phyloP scores from a whole-genome alignment of 2,797 vertebrate genomes.

The Anguilla anguilla region DNA sequence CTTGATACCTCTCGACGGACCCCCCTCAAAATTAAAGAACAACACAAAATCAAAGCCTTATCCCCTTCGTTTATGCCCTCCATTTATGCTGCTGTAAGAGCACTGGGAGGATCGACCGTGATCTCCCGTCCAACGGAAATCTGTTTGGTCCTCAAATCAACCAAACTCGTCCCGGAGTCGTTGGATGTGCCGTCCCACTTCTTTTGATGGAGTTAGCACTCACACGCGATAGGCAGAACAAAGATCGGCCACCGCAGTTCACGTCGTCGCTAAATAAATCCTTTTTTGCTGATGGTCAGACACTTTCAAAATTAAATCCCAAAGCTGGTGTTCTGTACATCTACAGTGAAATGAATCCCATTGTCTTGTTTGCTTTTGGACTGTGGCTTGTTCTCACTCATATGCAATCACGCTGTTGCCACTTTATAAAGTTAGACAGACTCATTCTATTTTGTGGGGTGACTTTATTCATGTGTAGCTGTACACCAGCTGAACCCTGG shows the following conservation, averaged over 20 bases:
- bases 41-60: slow-evolving; percentile 1
- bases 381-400: neutral
- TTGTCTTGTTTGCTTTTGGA: neutral
- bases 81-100: neutral
- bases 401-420: neutral
- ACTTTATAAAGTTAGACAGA: neutral
- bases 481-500: neutral
- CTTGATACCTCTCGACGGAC: neutral
- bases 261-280: neutral
- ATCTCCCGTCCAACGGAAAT: neutral
- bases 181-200: neutral
- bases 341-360: neutral
- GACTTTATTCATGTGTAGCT: neutral
- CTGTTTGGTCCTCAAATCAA: neutral
- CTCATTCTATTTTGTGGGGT: neutral
- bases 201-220: slow-evolving; percentile 13
- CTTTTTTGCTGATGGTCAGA: neutral
- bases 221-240: neutral
- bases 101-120: neutral
- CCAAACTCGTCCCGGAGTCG: neutral
- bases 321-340: neutral
- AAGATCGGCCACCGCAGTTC: neutral
- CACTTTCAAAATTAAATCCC: neutral
- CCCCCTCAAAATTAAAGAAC: slow-evolving; percentile 2
- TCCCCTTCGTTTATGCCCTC: neutral